Conservation (phyloP, 2,797 vertebrate genomes). For the Lepus townsendii region DNA sequence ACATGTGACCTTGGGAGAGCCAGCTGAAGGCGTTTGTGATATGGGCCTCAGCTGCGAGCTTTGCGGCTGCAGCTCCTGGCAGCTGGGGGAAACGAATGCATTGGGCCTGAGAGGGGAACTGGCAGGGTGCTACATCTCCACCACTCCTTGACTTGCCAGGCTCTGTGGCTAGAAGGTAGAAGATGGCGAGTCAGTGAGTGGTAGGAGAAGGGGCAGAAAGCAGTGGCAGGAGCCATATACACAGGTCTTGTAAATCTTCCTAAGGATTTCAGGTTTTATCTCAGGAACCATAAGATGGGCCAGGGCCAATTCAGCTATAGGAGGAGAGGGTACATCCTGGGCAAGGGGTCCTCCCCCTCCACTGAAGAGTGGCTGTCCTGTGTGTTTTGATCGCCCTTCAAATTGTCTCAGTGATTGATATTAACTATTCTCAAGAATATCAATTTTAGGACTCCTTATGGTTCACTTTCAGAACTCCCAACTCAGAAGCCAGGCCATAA, state of each 20-base stretch:
- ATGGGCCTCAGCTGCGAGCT: neutral
- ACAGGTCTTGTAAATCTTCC: neutral
- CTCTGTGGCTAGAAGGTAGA: neutral
- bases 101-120: neutral
- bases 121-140: rapidly evolving
- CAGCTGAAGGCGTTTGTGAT: neutral
- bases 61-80: neutral
- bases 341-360: neutral
- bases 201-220: neutral
- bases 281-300: neutral
- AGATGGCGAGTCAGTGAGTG: neutral
- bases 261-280: neutral
- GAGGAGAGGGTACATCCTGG: no score
- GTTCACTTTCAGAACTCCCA: neutral
- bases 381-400: neutral
- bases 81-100: neutral
- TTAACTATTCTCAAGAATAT: neutral
- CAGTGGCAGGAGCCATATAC: neutral
- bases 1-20: neutral
- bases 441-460: neutral
- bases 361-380: neutral
- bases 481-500: neutral
- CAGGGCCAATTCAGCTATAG: neutral
- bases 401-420: neutral
- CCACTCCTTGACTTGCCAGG: neutral